Evolutionary conservation across 2,797 vertebrate genomes (phyloP).

Genomic region (Hippocampus kuda): DNA sequence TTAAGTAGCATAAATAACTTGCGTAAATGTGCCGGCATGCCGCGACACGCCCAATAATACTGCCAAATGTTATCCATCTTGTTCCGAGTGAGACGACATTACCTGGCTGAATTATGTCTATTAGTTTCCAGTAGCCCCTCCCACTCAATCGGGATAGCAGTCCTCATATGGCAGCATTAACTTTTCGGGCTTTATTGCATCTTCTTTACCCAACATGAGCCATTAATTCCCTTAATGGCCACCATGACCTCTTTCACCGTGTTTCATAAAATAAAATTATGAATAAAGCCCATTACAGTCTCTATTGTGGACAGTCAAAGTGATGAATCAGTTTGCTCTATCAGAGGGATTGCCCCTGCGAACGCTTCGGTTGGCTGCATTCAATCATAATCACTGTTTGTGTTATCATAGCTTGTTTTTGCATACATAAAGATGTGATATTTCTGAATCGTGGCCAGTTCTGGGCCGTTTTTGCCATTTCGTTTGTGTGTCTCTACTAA

Average conservation of each 20-base stretch:
- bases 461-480: conserved; percentile 16
- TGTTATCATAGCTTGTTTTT: conserved; percentile 43
- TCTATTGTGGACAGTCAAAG: conserved; percentile 62
- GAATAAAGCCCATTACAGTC: conserved; percentile 70
- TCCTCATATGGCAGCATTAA: conserved; percentile 65
- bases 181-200: conserved; percentile 71
- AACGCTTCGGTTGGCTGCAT: conserved; percentile 46
- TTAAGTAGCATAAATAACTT: conserved; percentile 73
- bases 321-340: conserved; percentile 62
- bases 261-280: conserved; percentile 77
- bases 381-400: conserved; percentile 53
- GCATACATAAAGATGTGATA: conserved; percentile 20
- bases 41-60: conserved; percentile 60
- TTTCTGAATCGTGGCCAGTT: conserved; percentile 18
- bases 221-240: conserved; percentile 72
- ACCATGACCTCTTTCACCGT: conserved; percentile 71
- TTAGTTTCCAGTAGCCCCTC: conserved; percentile 57
- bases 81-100: conserved; percentile 63
- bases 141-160: conserved; percentile 62
- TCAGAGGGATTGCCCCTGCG: conserved; percentile 60
- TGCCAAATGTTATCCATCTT: conserved; percentile 70
- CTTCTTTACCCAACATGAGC: conserved; percentile 72
- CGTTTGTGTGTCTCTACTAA: background rate
- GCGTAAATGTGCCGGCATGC: conserved; percentile 64
- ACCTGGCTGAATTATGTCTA: conserved; percentile 72